Conservation (phyloP, 2,113 vertebrate species). For the Mus pahari region DNA sequence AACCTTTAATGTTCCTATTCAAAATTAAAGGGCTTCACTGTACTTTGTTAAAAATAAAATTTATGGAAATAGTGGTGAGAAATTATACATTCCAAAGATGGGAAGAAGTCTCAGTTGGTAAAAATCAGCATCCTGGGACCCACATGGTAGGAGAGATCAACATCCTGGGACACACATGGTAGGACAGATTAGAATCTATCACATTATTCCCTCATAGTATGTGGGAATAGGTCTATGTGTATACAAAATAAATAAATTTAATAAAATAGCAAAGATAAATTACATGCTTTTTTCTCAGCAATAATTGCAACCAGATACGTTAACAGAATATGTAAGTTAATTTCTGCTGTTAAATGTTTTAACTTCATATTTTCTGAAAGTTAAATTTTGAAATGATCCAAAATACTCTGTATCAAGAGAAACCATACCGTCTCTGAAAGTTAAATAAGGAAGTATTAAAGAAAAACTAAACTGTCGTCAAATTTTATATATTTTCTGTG, state of each 20-base stretch:
- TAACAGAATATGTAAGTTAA: not conserved
- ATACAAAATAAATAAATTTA: not conserved
- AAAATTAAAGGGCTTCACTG: not conserved
- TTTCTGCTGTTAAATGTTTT: not conserved
- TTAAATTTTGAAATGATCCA: slow-evolving; percentile 7
- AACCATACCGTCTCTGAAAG: not conserved
- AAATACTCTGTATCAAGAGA: slow-evolving; percentile 10
- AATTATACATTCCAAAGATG: not conserved
- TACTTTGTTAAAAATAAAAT: not conserved
- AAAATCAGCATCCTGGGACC: too few species aligned
- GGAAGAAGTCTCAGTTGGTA: not conserved
- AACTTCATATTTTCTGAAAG: not conserved
- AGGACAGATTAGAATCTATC: not conserved
- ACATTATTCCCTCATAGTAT: not conserved
- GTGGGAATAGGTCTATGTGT: not conserved
- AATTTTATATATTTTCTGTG: not conserved
- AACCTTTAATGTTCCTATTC: not conserved
- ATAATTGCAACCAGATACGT: not conserved
- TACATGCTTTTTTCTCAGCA: not conserved
- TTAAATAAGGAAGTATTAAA: not conserved
- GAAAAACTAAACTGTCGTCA: not conserved
- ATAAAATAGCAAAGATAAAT: not conserved
- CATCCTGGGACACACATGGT: too few species aligned
- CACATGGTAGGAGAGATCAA: not conserved
- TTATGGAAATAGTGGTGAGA: slow-evolving; percentile 45